Evolutionary conservation across 2,113 vertebrate species (phyloP), one percentile per base, ranked within the genome.

Genomic region (Clarias batrachus): DNA sequence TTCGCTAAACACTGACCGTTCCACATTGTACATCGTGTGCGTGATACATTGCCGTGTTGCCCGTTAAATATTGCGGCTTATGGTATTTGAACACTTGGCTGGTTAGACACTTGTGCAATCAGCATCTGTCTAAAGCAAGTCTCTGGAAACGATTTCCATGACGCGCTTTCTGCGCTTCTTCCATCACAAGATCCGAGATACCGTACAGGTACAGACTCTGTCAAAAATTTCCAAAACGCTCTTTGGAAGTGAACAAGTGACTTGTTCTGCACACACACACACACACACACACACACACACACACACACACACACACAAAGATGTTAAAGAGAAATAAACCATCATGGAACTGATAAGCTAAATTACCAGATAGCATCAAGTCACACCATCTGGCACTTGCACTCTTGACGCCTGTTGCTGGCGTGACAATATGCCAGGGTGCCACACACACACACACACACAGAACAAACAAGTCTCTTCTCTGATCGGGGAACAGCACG

Each of bases 371-470:
- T 94, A 94, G 94, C 94, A 96, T 96, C 94, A 95, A 95, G 95
- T 96, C 96, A 96, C 96, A 97, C 97, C 98, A 99, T 98, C 97
- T 98, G 98, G 97, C 97, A 96, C 94, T 94, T 96, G 95, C 95
- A 95, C 95, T 94, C 95, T 95, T 93, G 92, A 96, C 92, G 96
- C 97, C 96, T 97, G 97, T 97, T 97, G 97, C 96, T 96, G 95
- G 93, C 93, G 91, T 96, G 96, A 98, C 97, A 97, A 98, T 97
- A 94, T 96, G 93, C 93, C 90, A 91, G 93, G 91, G 94, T 94
- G 19, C 78, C 66, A 62, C 85, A 89, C 91, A 91, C 66, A 59
- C 81, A 90, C 30, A 76, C 37, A 73, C 57, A 74, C 77, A 85
- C 54, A 90, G 87, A 91, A 94, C 93, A 90, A 92, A 70, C 85